Base-by-base conservation (phyloP, 37 sponge, comb jelly and placozoan genomes). In the Tethya wilhelma region DNA sequence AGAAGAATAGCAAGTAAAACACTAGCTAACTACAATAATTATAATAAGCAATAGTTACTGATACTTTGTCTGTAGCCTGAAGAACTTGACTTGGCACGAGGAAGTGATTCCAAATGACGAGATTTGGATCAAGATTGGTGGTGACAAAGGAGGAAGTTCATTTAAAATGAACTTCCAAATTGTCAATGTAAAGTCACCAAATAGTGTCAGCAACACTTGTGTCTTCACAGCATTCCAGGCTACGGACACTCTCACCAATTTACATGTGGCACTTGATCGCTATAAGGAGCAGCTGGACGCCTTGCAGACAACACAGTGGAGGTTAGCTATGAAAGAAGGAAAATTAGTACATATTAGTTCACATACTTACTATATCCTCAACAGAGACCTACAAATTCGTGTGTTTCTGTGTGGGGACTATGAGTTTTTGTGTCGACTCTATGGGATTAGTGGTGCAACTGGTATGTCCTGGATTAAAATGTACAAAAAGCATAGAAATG, bases 351-450 rank as follows among this genome's bases (percentile, higher is more conserved):
- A 11, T 45, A 64, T 17, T 14, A 38, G 5, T 8, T 36, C 11
- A 64, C 33, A n/a, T n/a, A n/a, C n/a, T n/a, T n/a, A n/a, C n/a
- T n/a, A n/a, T n/a, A n/a, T n/a, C n/a, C n/a, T n/a, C n/a, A n/a
- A 53, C 58, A 79, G 80, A 9, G 73, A 38, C 2, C 17, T 33
- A 38, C 60, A 23, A 23, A 62, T 85, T 4, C 38, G 68, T 74
- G 59, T 87, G 8, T 86, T 86, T 44, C 29, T 85, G 0, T 71
- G 53, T 34, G 86, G 86, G 1, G 82, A 88, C 69, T 88, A 88
- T 38, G 82, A 88, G 69, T 76, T 88, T 49, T 57, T 77, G 40
- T 58, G 81, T 26, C 38, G 44, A 7, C 44, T 74, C 39, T 87
- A 80, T 39, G 87, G 87, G 4, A 49, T 87, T 4, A 59, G 41